These are phyloP conservation scores for Oostethus manadensis DNA, from an alignment of 2,113 vertebrate species.

Conservation along the genomic window DNA sequence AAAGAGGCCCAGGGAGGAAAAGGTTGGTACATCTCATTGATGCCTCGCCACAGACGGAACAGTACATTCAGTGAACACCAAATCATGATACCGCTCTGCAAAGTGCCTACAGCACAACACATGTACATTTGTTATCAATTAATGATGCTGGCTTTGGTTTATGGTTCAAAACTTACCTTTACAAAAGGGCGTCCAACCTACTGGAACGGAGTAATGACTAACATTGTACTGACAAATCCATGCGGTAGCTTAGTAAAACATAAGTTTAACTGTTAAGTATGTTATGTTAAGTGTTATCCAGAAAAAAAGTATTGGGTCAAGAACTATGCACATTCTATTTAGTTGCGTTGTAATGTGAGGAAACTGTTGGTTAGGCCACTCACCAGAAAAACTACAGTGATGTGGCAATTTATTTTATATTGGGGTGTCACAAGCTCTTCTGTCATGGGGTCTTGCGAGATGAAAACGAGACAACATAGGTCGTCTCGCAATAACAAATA, in stretches of 20 bases:
- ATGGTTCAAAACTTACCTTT: background rate
- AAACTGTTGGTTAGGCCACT: too few species aligned
- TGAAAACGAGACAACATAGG: too few species aligned
- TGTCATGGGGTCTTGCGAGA: too few species aligned
- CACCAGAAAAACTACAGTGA: too few species aligned
- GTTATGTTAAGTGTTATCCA: background rate
- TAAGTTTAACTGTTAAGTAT: background rate
- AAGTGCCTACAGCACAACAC: conserved; percentile 17
- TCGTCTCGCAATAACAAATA: too few species aligned
- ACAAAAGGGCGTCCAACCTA: background rate
- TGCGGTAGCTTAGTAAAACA: background rate
- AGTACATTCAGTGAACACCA: conserved; percentile 16
- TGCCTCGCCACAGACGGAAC: conserved; percentile 13
- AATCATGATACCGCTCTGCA: conserved; percentile 33
- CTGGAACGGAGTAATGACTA: background rate
- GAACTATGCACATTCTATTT: background rate
- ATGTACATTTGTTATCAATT: conserved; percentile 22
- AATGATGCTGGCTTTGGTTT: conserved; percentile 7
- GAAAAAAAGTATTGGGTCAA: background rate
- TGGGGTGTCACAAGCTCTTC: too few species aligned
- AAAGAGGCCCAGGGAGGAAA: conserved; percentile 19
- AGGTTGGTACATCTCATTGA: conserved; percentile 16
- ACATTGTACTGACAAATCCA: background rate
- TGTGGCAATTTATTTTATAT: too few species aligned
- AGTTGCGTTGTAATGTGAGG: background rate